Base-by-base conservation (phyloP, 2,113 vertebrate genomes). In the Cephalopterus ornatus region DNA sequence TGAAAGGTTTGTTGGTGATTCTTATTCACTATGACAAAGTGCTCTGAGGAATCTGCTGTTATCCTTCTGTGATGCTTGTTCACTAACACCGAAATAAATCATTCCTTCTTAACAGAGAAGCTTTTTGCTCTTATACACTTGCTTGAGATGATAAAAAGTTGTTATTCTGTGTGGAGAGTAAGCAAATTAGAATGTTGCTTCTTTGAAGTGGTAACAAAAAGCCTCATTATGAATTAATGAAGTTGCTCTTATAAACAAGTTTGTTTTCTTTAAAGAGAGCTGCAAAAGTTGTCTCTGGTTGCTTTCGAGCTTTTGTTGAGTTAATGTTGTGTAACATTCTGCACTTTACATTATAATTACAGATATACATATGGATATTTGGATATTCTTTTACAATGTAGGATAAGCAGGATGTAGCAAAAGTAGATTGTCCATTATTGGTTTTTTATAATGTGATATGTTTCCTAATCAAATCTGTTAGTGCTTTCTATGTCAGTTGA, bases 171-270 rank as follows among this genome's bases (percentile, higher is more conserved):
- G 68, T 44, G 47, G 52, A 88, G 47, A 73, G 47, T 27, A 47
- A 77, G 75, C 62, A 59, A 70, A 86, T 91, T 27, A 75, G 71
- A 75, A 66, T 0, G 0, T 78, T 5, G 3, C 44, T 75, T 33
- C 58, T 93, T 93, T 91, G 68, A 94, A 80, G 91, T 61, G 61
- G 52, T 74, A 81, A 61, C 85, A 75, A 83, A 91, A 93, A 72
- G 76, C 7, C 52, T 90, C 56, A 41, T 71, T 67, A 67, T 28
- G n/a, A 94, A 74, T 95, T 80, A 88, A 95, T 85, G 66, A 93
- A 80, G 61, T 72, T 84, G 52, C 61, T 84, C 22, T 77, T 80
- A 59, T 12, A 77, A 92, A 52, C 75, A n/a, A 56, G 42, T 75
- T 85, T 85, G 39, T 92, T 91, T 68, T 84, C 86, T 59, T 86